Base-by-base conservation (phyloP, 2,888 invertebrate species). In the Meandrusa payeni region DNA sequence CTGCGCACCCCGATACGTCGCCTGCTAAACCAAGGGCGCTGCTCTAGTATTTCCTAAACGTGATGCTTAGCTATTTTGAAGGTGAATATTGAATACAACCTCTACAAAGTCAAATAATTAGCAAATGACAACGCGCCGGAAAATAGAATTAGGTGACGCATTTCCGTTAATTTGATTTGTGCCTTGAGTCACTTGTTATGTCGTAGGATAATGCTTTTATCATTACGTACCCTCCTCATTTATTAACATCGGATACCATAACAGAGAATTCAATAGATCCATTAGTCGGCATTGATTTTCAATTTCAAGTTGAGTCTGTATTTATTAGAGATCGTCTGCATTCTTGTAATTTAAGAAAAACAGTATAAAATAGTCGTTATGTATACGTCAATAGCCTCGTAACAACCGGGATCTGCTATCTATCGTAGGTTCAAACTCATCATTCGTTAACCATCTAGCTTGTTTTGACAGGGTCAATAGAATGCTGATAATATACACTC, bases 151-250 rank as follows among this genome's bases (percentile, higher is more conserved):
- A 34, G 9, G 4, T 22, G 22, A 41, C 22, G 34, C 15, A 22
- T 36, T 28, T 24, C 2, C 28, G 17, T 28, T 42, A 42, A 42
- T 36, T 41, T 29, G 34, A 42, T 42, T 36, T 42, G 23, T n/a
- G 10, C 13, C 19, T 28, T 9, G 26, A 34, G 13, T 33, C 34
- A 15, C 10, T 42, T 27, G 32, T 26, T 17, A 5, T 13, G 10
- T 36, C 10, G 41, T 13, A n/a, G 13, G 22, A 29, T 23, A 29
- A 29, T n/a, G 36, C 29, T 36, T 42, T 36, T 42, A 24, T 26
- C 31, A 11, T 17, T 29, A 24, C 20, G 11, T n/a, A 15, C 15
- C 15, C 23, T 42, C 36, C 15, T 42, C 29, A 41, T 34, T 34
- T 34, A 36, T 42, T 42, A 36, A 42, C 23, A 42, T 29, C 23